phyloP scores from a whole-genome alignment of 2,797 vertebrate species.

The Linurgus olivaceus region DNA sequence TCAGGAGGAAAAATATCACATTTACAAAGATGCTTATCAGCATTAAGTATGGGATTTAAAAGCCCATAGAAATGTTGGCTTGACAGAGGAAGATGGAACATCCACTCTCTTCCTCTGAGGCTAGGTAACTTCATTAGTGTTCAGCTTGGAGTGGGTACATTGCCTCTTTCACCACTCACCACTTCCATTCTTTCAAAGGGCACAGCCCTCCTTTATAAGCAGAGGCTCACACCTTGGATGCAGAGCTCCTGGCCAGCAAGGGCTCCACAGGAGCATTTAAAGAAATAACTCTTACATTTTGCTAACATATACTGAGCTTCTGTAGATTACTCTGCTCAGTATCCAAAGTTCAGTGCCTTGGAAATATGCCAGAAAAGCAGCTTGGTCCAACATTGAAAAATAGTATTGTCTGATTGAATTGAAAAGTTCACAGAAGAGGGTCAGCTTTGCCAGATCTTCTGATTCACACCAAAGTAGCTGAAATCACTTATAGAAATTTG shows the following conservation, averaged over 20 bases:
- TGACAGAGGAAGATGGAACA: slow-evolving; percentile 10
- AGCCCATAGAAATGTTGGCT: background rate
- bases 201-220: background rate
- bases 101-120: background rate
- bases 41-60: background rate
- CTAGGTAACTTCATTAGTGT: background rate
- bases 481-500: background rate
- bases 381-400: background rate
- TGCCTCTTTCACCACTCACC: background rate
- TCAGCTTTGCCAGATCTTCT: background rate
- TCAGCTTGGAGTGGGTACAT: background rate
- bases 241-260: background rate
- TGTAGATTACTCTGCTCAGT: background rate
- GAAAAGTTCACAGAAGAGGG: background rate
- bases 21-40: background rate
- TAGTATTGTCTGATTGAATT: background rate
- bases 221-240: background rate
- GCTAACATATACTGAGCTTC: background rate
- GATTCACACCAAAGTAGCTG: background rate
- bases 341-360: background rate
- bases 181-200: background rate
- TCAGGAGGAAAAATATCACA: slow-evolving; percentile 1
- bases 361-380: background rate
- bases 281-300: background rate
- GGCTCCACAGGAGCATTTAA: background rate